phyloP scores from a whole-genome alignment of 1,140 invertebrate species.

The Anoplophora glabripennis region DNA sequence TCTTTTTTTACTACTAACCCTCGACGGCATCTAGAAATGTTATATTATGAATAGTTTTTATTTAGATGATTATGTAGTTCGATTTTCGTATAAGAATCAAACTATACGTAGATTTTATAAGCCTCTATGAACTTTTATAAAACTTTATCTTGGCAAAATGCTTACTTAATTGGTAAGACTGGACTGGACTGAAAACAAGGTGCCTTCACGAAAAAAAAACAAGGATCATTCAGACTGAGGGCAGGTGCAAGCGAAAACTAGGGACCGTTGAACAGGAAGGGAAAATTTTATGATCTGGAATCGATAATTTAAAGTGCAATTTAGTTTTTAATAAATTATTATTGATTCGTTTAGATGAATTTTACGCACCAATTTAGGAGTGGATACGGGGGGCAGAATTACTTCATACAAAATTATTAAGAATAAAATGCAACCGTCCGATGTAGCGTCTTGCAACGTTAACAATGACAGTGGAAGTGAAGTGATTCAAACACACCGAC shows the following conservation, averaged over 20 bases:
- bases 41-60: conserved; percentile 40
- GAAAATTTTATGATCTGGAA: conserved; percentile 22
- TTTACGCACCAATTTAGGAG: conserved; percentile 21
- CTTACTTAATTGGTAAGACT: conserved; percentile 49
- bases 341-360: neutral
- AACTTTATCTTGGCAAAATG: conserved; percentile 44
- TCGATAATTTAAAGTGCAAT: conserved; percentile 35
- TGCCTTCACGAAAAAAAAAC: conserved; percentile 43
- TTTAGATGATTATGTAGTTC: conserved; percentile 35
- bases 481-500: conserved; percentile 34
- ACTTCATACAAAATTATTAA: conserved; percentile 26
- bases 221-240: conserved; percentile 47
- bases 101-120: conserved; percentile 46
- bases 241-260: conserved; percentile 37
- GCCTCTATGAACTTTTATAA: conserved; percentile 44
- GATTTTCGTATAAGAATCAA: conserved; percentile 41
- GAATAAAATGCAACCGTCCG: conserved; percentile 36
- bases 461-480: conserved; percentile 35
- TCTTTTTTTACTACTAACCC: conserved; percentile 44
- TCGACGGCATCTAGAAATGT: conserved; percentile 46
- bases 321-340: conserved; percentile 29
- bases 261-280: conserved; percentile 12
- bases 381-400: conserved; percentile 30
- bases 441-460: conserved; percentile 17
- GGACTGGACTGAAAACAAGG: conserved; percentile 48